These are phyloP conservation scores for Yasuhikotakia modesta DNA, from an alignment of 2,797 vertebrate genomes.

Conservation along the genomic window DNA sequence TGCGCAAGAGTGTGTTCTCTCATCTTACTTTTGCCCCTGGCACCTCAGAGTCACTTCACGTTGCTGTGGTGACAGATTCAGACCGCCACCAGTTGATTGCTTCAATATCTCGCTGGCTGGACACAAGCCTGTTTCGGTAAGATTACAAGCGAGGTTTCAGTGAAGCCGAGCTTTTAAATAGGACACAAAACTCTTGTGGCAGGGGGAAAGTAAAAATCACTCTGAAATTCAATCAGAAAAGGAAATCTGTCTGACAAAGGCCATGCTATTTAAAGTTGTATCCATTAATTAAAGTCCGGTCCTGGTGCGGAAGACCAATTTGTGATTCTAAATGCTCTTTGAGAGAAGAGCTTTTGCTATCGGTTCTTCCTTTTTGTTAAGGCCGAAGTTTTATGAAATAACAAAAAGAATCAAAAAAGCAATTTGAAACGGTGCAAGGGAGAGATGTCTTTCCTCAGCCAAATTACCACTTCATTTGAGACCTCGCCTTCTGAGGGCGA, in stretches of 20 bases:
- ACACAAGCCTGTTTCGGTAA: constrained; percentile 29
- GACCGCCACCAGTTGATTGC: constrained; percentile 41
- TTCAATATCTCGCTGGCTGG: constrained; percentile 40
- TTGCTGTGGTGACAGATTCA: constrained; percentile 41
- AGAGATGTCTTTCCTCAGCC: constrained; percentile 49
- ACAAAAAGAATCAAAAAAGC: constrained; percentile 61
- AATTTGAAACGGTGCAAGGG: constrained; percentile 56
- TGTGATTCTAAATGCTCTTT: constrained; percentile 56
- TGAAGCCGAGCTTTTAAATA: constrained; percentile 58
- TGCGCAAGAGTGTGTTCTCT: constrained; percentile 1
- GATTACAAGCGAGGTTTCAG: constrained; percentile 57
- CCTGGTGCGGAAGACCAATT: constrained; percentile 57
- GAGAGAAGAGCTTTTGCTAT: constrained; percentile 3
- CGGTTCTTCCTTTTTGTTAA: constrained; percentile 55
- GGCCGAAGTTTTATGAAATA: constrained; percentile 53
- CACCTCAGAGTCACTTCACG: background rate
- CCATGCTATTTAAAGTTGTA: constrained; percentile 55
- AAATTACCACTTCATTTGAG: constrained; percentile 67
- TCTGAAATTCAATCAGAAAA: constrained; percentile 62
- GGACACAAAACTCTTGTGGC: constrained; percentile 56
- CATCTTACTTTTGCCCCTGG: constrained; percentile 9
- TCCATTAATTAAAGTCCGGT: constrained; percentile 66
- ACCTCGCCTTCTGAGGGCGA: constrained; percentile 52
- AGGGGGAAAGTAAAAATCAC: constrained; percentile 42
- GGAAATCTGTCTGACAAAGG: constrained; percentile 58